Percentiles rank a stretch among this genome's conserved stretches.
Evolutionary conservation across 2,113 vertebrate genomes (phyloP).

Genomic region (Empidonax traillii): DNA sequence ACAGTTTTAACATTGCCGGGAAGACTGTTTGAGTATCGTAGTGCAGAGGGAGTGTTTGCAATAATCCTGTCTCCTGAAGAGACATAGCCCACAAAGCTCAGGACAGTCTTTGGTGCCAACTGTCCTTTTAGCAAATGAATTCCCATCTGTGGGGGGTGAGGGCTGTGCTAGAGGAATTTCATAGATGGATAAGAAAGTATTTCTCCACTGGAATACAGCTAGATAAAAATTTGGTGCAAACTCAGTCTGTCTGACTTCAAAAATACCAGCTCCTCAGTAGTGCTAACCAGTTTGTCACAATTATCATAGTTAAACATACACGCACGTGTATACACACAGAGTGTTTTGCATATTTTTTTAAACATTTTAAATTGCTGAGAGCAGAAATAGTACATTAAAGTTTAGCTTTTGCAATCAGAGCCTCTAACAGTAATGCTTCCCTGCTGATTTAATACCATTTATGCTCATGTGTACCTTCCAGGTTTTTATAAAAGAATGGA

Average conservation of each 20-base stretch:
- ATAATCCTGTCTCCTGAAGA: slow-evolving; percentile 51
- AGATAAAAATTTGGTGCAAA: slow-evolving; percentile 14
- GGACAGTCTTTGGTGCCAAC: slow-evolving; percentile 34
- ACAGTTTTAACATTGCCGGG: slow-evolving; percentile 47
- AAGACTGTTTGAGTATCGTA: slow-evolving; percentile 37
- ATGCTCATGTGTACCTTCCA: not conserved
- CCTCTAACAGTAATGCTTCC: not conserved
- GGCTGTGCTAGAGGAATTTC: slow-evolving; percentile 35
- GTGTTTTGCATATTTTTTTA: not conserved
- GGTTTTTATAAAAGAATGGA: not conserved
- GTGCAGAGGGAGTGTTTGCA: slow-evolving; percentile 16
- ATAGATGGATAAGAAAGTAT: not conserved
- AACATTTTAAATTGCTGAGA: not conserved
- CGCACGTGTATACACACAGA: not conserved
- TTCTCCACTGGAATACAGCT: not conserved
- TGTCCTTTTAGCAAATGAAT: slow-evolving; percentile 51
- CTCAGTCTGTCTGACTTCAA: slow-evolving; percentile 1
- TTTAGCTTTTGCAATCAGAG: not conserved
- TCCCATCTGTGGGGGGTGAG: not conserved
- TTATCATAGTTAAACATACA: not conserved
- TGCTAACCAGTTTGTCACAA: not conserved
- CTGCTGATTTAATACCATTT: not conserved
- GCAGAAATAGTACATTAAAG: not conserved
- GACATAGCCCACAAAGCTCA: slow-evolving; percentile 26
- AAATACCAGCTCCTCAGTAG: not conserved